Evolutionary conservation across 2,888 invertebrate genomes (phyloP), one percentile per base, ranked within the genome.

Genomic region (Elegia similella): DNA sequence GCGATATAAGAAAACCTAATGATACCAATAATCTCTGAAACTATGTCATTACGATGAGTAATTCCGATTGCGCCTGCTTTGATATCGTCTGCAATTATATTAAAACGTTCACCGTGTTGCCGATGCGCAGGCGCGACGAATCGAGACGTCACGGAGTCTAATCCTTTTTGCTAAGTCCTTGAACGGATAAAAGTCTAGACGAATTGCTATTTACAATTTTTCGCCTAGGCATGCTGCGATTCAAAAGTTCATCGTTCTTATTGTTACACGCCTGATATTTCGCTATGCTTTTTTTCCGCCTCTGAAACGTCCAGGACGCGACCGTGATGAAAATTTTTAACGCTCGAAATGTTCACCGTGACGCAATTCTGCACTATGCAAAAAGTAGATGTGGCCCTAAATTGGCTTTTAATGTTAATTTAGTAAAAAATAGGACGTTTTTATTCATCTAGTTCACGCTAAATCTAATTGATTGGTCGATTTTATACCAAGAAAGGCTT

Each of bases 271-370:
- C 70, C 68, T 68, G 71, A 68, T 69, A 70, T 66, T 73, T 30
- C 38, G 32, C 43, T 55, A 17, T 46, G 44, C 70, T 67, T 68
- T 77, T 71, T 78, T 81, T 80, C 76, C 68, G 69, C 63, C 75
- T 74, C 70, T 69, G 66, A 64, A 70, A 76, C 75, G 73, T 75
- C 69, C 66, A 64, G 72, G 72, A 79, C 67, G 60, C 64, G 72
- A 76, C 76, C 82, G 83, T 80, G 83, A 84, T 82, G 78, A 70
- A 81, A 86, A 89, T 89, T 86, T 83, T 84, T 80, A 86, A 85
- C 84, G 84, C 86, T 82, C 81, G 81, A 80, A 73, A 61, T 72
- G 59, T 70, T 70, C 68, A 75, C 76, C 77, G 76, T 82, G 77
- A 81, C 77, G 78, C 75, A 84, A 82, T 82, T 80, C 82, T 87